These are phyloP conservation scores for Andrena cerasifolii DNA, from an alignment of 1,140 invertebrate genomes.

Conservation along the genomic window DNA sequence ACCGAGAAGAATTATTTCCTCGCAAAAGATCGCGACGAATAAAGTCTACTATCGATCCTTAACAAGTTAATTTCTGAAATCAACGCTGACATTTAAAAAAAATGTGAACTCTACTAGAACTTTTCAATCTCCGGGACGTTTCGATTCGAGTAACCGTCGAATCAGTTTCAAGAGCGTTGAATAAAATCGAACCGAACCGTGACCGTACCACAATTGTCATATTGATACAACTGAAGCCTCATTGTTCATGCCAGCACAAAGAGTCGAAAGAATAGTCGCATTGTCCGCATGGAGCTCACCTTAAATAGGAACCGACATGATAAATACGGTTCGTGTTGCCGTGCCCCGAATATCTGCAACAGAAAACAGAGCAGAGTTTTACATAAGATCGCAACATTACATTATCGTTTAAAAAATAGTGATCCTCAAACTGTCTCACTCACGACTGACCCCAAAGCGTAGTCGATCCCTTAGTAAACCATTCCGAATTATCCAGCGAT, in stretches of 20 bases:
- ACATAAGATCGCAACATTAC: too few relatives aligned
- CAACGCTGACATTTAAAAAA: too few relatives aligned
- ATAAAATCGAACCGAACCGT: neutral
- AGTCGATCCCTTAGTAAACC: too few relatives aligned
- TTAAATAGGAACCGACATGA: slow-evolving; percentile 74
- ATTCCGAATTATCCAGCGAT: slow-evolving; percentile 7
- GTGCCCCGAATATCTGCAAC: slow-evolving; percentile 76
- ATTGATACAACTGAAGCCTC: neutral
- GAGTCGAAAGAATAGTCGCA: neutral
- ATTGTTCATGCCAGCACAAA: neutral
- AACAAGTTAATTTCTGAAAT: too few relatives aligned
- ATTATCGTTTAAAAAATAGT: too few relatives aligned
- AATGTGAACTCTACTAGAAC: too few relatives aligned
- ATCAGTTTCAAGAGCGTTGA: neutral
- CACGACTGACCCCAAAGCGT: too few relatives aligned
- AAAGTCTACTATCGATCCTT: neutral
- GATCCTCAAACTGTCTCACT: too few relatives aligned
- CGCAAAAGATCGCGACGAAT: neutral
- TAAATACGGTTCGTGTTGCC: slow-evolving; percentile 64
- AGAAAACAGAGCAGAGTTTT: slow-evolving; percentile 34
- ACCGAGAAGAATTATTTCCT: slow-evolving; percentile 4
- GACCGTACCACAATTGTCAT: neutral
- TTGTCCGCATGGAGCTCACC: slow-evolving; percentile 58
- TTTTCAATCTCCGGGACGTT: too few relatives aligned
- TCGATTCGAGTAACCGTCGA: neutral